Evolutionary conservation across 30 jellyfish, hydroid and myxozoan genomes (phyloP).

Genomic region (Aurelia sp.): DNA sequence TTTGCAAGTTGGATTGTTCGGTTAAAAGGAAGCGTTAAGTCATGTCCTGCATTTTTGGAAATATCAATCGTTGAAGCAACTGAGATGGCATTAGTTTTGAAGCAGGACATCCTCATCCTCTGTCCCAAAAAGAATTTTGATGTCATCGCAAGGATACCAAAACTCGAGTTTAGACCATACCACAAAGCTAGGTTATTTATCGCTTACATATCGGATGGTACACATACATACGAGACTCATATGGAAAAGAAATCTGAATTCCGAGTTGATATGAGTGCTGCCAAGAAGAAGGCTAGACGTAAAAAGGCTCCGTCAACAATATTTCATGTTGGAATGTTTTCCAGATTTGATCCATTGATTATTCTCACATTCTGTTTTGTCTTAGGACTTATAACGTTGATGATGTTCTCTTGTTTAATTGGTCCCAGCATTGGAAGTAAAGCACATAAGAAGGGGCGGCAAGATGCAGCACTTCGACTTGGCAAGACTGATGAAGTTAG

Average conservation of each 20-base stretch:
- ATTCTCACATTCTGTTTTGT: slow-evolving; percentile 37
- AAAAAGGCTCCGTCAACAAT: background rate
- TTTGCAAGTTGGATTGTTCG: slow-evolving; percentile 21
- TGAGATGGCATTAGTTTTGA: background rate
- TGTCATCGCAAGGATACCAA: slow-evolving; percentile 31
- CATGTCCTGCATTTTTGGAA: slow-evolving; percentile 32
- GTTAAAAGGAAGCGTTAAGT: slow-evolving; percentile 15
- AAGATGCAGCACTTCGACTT: slow-evolving; percentile 20
- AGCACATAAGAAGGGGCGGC: slow-evolving; percentile 14
- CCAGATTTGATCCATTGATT: slow-evolving; percentile 30
- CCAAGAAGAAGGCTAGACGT: background rate
- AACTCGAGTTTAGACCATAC: slow-evolving; percentile 11
- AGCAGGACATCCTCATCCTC: slow-evolving; percentile 38
- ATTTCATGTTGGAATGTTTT: slow-evolving; percentile 10
- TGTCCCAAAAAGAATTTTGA: slow-evolving; percentile 48
- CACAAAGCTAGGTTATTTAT: slow-evolving; percentile 40
- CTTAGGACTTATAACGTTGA: slow-evolving; percentile 22
- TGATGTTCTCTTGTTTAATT: slow-evolving; percentile 26
- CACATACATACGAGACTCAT: slow-evolving; percentile 43
- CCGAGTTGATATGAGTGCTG: background rate
- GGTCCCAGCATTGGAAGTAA: slow-evolving; percentile 22
- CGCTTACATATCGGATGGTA: slow-evolving; percentile 39
- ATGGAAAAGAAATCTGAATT: slow-evolving; percentile 45
- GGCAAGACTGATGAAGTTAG: slow-evolving; percentile 26
- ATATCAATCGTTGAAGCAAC: slow-evolving; percentile 27